phyloP scores from a whole-genome alignment of 2,113 vertebrate species.

The Vombatus ursinus region DNA sequence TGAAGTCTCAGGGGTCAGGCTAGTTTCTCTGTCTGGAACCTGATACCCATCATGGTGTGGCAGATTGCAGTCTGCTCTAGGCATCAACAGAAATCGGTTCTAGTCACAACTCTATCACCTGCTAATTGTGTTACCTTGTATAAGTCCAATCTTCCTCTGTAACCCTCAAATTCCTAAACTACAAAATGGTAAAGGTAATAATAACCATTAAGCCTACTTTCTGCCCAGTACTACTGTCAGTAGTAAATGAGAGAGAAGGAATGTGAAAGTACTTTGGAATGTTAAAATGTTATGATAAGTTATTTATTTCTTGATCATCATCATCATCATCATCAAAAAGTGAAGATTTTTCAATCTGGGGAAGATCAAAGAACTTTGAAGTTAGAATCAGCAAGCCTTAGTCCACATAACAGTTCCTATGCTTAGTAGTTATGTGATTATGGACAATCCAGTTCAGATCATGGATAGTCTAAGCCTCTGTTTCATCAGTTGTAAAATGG shows the following conservation, averaged over 20 bases:
- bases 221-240: background rate
- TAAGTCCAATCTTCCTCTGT: background rate
- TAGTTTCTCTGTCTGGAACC: background rate
- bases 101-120: background rate
- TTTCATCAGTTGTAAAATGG: background rate
- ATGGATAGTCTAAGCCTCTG: background rate
- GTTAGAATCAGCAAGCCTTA: fast-evolving
- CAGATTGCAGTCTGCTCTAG: background rate
- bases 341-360: background rate
- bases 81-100: background rate
- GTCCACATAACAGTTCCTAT: too few species aligned
- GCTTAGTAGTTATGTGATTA: too few species aligned
- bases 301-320: background rate
- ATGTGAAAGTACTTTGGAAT: background rate
- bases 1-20: background rate
- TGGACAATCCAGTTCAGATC: background rate
- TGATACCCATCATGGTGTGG: background rate
- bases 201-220: background rate
- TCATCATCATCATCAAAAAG: background rate
- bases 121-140: background rate
- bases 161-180: background rate
- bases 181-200: background rate
- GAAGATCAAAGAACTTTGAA: too few species aligned
- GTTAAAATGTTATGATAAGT: background rate
- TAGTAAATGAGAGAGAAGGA: background rate